Evolutionary conservation across 2,113 vertebrate species (phyloP), one percentile per base, ranked within the genome.

Genomic region (Melospiza georgiana): DNA sequence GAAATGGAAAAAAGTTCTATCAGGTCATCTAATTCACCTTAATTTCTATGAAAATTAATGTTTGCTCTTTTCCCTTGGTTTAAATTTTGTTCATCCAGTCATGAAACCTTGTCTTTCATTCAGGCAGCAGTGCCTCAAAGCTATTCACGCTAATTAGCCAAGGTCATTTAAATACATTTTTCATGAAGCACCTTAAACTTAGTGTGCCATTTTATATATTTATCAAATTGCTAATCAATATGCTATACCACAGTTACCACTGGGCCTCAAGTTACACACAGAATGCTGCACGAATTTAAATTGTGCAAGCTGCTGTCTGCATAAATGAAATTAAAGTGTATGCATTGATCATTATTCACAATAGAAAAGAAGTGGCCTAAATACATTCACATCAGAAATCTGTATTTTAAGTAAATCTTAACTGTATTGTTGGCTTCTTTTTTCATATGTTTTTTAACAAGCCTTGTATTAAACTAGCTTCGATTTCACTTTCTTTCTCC

Each of bases 171-270:
- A 98, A 98, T 98, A 97, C 96, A 98, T 98, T 98, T 98, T 98
- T 95, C 95, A 98, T 97, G 95, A 98, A 98, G 93, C 94, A 97
- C 97, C 97, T 97, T 96, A 97, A 97, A 97, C 83, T 95, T 92
- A 73, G 91, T 92, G 89, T 97, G 96, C 96, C 96, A 94, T 98
- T 98, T 97, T 97, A 96, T 97, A 84, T 97, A 98, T 98, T 98
- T 98, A 98, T 98, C 97, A 98, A 98, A 98, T 98, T 97, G 96
- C 96, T 97, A 96, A 98, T 98, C 98, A 98, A 98, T 98, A 98
- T 98, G 97, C 97, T 97, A 78, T 94, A 95, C 96, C 97, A 96
- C 95, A 97, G 92, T 93, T 96, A 97, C 94, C 90, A 93, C 67
- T 86, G 94, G 95, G 92, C 88, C 95, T 96, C 88, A 37, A 98